Evolutionary conservation across 2,113 vertebrate species (phyloP).

Genomic region (Mastomys natalensis): DNA sequence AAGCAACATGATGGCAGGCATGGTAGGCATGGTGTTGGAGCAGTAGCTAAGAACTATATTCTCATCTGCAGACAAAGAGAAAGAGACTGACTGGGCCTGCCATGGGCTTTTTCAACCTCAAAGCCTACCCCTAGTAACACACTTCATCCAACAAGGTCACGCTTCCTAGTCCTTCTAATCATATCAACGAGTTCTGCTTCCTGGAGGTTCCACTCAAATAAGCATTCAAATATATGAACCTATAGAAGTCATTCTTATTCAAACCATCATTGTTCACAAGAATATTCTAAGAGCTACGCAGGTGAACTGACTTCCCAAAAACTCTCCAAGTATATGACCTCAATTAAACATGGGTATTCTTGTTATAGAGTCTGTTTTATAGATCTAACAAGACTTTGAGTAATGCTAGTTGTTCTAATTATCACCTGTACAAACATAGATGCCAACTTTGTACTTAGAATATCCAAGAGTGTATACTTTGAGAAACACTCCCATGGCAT

Average conservation of each 20-base stretch:
- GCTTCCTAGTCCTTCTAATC: neutral
- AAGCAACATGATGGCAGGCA: neutral
- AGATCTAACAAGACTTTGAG: neutral
- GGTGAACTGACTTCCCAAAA: neutral
- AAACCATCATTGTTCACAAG: neutral
- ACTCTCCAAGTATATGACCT: neutral
- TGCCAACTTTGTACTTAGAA: neutral
- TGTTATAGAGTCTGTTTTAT: neutral
- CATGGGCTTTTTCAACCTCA: neutral
- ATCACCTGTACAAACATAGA: neutral
- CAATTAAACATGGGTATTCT: neutral
- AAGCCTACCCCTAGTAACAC: neutral
- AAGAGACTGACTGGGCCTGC: neutral
- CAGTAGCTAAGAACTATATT: neutral
- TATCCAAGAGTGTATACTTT: neutral
- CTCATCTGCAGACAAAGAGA: neutral
- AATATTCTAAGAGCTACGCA: conserved; percentile 19
- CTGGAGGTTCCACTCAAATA: neutral
- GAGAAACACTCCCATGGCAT: neutral
- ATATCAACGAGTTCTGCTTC: neutral
- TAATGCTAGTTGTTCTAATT: neutral
- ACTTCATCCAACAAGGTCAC: neutral
- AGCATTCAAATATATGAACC: neutral
- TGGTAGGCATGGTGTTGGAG: neutral
- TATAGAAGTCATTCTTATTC: neutral